Evolutionary conservation across 1,140 invertebrate genomes (phyloP), one percentile per base, ranked within the genome.

Genomic region (Aculops lycopersici): DNA sequence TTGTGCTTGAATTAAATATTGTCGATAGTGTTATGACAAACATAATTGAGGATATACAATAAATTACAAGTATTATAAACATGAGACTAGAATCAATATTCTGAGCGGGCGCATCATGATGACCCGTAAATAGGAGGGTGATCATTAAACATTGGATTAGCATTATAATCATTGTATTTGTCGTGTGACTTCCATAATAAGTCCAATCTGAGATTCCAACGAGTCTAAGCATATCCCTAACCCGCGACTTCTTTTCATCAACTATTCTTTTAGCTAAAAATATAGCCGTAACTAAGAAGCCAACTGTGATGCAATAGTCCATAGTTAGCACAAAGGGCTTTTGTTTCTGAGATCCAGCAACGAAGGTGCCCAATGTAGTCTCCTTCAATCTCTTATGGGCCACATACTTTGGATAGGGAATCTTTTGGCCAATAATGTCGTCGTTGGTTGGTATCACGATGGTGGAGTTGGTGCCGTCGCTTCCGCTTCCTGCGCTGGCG

Each of bases 341-440:
- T 17, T 41, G 35, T 37, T 43, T 43, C 12, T 18, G 17, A 8
- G 42, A 18, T 17, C 42, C 42, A 16, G 42, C 16, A 18, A 43
- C 39, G 21, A 43, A 43, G 12, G 37, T 12, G 14, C 39, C 21
- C 13, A 43, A 36, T 15, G 39, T 43, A 8, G 40, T 31, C 13
- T 41, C 42, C 21, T 41, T 14, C 39, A 43, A 43, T 20, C 42
- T 4, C 2, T 38, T 38, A 41, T 43, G 42, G 21, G 17, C 31
- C 15, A 43, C 39, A 18, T 43, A 43, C 21, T 43, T 43, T n/a
- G 42, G 42, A 37, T 42, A 43, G n/a, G 42, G 42, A 42, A 40
- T 41, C 17, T 38, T 19, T 21, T 41, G 42, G 5, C 37, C 42
- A 13, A 38, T 12, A 5, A 43, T n/a, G n/a, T 43, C 42, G 15